Evolutionary conservation across 2,797 vertebrate species (phyloP).

Genomic region (Lutra lutra): DNA sequence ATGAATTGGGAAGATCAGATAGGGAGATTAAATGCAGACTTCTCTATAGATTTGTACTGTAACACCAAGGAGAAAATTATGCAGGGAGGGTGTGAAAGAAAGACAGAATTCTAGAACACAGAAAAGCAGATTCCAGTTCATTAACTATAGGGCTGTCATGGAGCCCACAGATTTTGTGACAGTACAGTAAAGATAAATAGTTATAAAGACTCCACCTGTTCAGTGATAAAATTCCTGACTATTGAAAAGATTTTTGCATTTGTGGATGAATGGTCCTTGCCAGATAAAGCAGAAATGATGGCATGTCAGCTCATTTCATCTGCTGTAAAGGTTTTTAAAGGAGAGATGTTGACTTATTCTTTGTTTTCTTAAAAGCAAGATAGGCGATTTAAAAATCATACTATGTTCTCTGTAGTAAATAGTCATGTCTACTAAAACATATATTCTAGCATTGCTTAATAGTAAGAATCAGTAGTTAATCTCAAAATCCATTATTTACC

Average conservation of each 20-base stretch:
- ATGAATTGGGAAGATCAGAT: constrained; percentile 76
- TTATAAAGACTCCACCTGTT: constrained; percentile 50
- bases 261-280: constrained; percentile 37
- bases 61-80: constrained; percentile 59
- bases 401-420: neutral
- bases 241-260: constrained; percentile 48
- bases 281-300: constrained; percentile 40
- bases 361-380: neutral
- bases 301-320: constrained; percentile 7
- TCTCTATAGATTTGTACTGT: constrained; percentile 73
- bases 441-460: neutral
- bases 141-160: constrained; percentile 65
- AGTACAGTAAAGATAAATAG: constrained; percentile 66
- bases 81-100: neutral
- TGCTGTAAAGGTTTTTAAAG: neutral
- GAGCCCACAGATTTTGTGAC: constrained; percentile 52
- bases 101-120: neutral
- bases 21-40: constrained; percentile 65
- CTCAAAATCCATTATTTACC: neutral
- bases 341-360: neutral
- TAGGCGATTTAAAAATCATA: neutral
- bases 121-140: constrained; percentile 52
- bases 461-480: neutral
- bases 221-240: constrained; percentile 55
- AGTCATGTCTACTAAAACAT: neutral